A percentile compares a stretch with the other conserved stretches of the same genome.
phyloP scores from a whole-genome alignment of 2,797 vertebrate species.

The Tiaroga cobitis region DNA sequence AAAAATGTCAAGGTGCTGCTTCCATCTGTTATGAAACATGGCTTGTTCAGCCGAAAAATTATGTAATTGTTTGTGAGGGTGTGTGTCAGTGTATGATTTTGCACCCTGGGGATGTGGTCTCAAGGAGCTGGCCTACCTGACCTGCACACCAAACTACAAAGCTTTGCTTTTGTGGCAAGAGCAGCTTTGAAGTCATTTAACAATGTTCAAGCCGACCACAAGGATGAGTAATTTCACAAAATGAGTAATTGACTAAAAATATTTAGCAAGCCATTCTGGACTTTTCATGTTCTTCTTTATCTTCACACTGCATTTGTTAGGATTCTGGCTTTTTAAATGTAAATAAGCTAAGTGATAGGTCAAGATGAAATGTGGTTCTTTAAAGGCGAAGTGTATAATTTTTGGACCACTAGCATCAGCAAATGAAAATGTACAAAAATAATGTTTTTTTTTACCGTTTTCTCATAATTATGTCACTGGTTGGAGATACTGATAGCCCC shows the following conservation, averaged over 20 bases:
- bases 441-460: background rate
- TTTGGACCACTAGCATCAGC: background rate
- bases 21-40: constrained; percentile 11
- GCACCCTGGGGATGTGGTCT: background rate
- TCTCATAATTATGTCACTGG: background rate
- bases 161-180: constrained; percentile 6
- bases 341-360: background rate
- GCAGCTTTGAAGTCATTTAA: constrained; percentile 11
- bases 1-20: constrained; percentile 20
- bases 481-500: background rate
- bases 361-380: background rate
- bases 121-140: background rate
- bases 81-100: constrained; percentile 17
- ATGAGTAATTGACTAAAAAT: background rate
- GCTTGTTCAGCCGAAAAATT: background rate
- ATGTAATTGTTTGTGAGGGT: background rate
- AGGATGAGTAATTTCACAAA: background rate
- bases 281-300: background rate
- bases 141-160: constrained; percentile 2
- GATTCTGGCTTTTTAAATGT: background rate
- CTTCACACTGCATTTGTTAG: background rate
- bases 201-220: background rate
- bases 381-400: background rate
- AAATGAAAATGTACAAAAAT: background rate
- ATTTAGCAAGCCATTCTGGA: background rate